Evolutionary conservation across 2,888 invertebrate species (phyloP), one percentile per base, ranked within the genome.

Genomic region (Hermodice carunculata): DNA sequence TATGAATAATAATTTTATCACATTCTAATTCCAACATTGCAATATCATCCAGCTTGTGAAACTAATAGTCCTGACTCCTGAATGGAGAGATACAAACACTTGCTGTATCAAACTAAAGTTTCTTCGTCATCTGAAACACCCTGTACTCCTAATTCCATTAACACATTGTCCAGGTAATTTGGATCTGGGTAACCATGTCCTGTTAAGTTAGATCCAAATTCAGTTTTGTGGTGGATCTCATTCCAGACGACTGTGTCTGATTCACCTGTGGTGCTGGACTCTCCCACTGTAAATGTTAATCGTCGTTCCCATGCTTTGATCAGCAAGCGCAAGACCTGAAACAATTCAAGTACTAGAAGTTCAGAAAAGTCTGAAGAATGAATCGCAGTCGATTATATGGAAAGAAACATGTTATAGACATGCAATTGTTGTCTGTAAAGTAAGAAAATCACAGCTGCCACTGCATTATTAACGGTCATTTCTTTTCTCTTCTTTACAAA

Each of bases 231-330:
- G 79, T 94, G 94, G 67, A 94, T 92, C 80, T 91, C 92, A 82
- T 94, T 94, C 97, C 97, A 97, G 49, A 94, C 91, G 61, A 96
- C 93, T 66, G 95, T 94, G 87, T 96, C 93, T 82, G 94, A 92
- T 76, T 93, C 91, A 0, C 96, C 96, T 0, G 96, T 96, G 0
- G 96, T 97, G 64, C 91, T 91, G 0, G 95, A 96, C 48, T 93
- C 90, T 61, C 93, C 92, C 72, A 97, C 92, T 0, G 93, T 92
- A 88, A 73, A 73, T 22, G 68, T 71, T 61, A 73, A 61, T 14
- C 67, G 64, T 6, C 71, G 62, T 31, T 66, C 53, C 64, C 64
- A 73, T 1, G 73, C 71, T 46, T 64, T 48, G 24, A 46, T 60
- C 59, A 73, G 59, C 57, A 73, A 57, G n/a, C 51, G 31, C 61